Evolutionary conservation across 2,888 invertebrate genomes (phyloP).

Genomic region (Perizoma affinitatum): DNA sequence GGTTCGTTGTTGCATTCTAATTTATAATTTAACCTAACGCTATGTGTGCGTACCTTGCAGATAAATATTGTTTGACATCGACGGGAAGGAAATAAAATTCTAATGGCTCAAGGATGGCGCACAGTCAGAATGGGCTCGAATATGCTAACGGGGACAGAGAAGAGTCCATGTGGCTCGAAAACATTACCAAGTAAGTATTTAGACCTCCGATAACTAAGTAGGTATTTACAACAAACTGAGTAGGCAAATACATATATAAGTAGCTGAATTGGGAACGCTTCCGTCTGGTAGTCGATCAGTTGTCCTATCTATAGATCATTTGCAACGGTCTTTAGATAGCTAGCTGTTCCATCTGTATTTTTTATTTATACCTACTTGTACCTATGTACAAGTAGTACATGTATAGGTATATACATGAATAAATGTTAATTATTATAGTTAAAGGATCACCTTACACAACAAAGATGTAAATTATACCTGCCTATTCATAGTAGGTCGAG

Average conservation of each 20-base stretch:
- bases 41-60: conserved; percentile 19
- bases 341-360: no score
- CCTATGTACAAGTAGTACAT: no score
- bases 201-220: neutral
- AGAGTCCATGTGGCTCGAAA: conserved; percentile 72
- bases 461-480: conserved; percentile 39
- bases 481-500: neutral
- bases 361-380: no score
- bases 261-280: no score
- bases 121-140: conserved; percentile 64
- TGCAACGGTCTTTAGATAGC: no score
- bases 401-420: no score
- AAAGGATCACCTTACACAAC: neutral
- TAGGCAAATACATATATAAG: no score
- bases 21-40: conserved; percentile 5
- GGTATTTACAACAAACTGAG: no score
- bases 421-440: no score
- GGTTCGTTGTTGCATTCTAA: conserved; percentile 5
- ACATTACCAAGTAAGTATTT: conserved; percentile 70
- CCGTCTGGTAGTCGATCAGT: no score
- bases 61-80: conserved; percentile 23
- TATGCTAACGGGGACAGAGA: conserved; percentile 60
- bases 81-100: conserved; percentile 44
- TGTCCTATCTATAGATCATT: no score
- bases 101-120: conserved; percentile 75